Base-by-base conservation (phyloP, 2,113 vertebrate genomes). In the Xiphorhynchus elegans region DNA sequence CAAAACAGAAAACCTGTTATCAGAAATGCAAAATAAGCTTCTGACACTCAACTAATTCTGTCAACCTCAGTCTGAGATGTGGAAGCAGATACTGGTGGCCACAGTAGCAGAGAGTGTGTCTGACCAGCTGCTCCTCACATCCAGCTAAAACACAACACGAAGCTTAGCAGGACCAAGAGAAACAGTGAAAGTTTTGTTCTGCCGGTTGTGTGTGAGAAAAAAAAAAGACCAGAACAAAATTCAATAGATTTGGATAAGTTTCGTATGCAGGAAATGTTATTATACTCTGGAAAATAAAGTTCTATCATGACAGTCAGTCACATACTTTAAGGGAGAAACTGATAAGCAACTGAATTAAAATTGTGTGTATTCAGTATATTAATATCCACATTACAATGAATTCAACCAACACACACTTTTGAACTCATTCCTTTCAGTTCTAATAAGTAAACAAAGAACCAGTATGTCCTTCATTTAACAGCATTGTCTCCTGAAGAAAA, bases 91-190 rank as follows among this genome's bases (percentile, higher is more conserved):
- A 31, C 8, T 6, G 1, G 10, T 15, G 29, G 33, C 21, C 62
- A 72, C 19, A 75, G 46, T 5, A 72, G 42, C 24, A 35, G n/a
- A 46, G 44, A 26, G 3, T 3, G 2, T 0, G 1, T 31, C n/a
- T 35, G 29, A 18, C 25, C 35, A 46, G 9, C 1, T 11, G 8
- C 2, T 1, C 0, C 31, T 14, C 29, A 11, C 6, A 47, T 2
- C 8, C 47, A 52, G 17, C 12, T 1, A n/a, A 37, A 1, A 20
- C 40, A 23, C 29, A 37, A 11, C 0, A 2, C 6, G 15, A 10
- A 9, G 20, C 8, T 31, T 12, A 50, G 62, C 46, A 58, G 60
- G 42, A 49, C 29, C 52, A 62, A 19, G 1, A 6, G 29, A 53
- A 7, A 58, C 46, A 11, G n/a, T 39, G 21, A 93, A 67, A 46